phyloP scores from a whole-genome alignment of 2,797 vertebrate species.

The Scolopax bukidnonensis region DNA sequence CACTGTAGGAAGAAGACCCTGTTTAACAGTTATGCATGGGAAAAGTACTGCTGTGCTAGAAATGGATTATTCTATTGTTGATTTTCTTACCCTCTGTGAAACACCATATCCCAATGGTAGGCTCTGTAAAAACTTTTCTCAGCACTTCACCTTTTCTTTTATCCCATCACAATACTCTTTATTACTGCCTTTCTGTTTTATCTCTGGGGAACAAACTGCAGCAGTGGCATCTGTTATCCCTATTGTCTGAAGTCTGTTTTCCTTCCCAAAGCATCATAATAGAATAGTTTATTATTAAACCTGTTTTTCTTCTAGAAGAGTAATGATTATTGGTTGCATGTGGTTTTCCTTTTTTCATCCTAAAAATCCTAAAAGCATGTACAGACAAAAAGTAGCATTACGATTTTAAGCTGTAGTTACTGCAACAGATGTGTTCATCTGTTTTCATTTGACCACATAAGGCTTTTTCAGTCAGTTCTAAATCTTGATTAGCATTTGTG shows the following conservation, averaged over 20 bases:
- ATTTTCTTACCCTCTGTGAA: constrained; percentile 98
- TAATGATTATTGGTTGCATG: neutral
- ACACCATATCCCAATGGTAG: constrained; percentile 96
- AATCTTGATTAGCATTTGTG: neutral
- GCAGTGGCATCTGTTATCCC: neutral
- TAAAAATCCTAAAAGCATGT: neutral
- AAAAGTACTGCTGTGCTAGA: constrained; percentile 97
- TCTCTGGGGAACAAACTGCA: neutral
- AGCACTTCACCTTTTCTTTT: neutral
- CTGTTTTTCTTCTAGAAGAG: neutral
- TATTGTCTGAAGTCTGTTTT: neutral
- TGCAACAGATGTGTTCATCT: neutral
- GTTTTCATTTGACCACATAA: neutral
- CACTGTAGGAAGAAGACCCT: constrained; percentile 93
- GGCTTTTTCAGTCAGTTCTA: neutral
- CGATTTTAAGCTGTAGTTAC: neutral
- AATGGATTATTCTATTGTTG: constrained; percentile 99
- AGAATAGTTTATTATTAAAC: neutral
- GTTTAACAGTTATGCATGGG: constrained; percentile 99
- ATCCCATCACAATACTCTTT: neutral
- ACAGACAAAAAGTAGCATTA: neutral
- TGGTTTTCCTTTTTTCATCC: neutral
- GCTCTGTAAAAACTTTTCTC: constrained; percentile 12
- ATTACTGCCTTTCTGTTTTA: neutral
- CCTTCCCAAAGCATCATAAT: neutral